Conservation (phyloP, 2,113 vertebrate genomes). For the Tympanuchus pallidicinctus region DNA sequence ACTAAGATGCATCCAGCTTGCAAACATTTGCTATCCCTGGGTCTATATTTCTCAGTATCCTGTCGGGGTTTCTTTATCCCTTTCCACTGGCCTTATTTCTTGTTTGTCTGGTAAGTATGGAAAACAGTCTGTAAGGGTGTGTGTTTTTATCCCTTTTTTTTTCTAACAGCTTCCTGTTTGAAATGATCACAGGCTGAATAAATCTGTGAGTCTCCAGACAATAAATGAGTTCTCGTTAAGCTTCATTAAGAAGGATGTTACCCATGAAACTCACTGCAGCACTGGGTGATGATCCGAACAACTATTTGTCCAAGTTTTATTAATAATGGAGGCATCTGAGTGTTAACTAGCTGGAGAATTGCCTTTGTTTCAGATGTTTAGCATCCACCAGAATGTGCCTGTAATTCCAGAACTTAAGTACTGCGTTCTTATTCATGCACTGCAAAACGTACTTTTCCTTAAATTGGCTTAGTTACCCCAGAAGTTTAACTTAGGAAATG, state of each 20-base stretch:
- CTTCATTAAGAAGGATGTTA: not conserved
- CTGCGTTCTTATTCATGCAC: not conserved
- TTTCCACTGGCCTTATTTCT: constrained; percentile 96
- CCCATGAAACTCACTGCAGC: not conserved
- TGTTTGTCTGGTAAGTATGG: constrained; percentile 94
- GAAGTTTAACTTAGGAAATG: not conserved
- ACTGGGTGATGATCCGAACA: not conserved
- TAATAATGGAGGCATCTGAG: not conserved
- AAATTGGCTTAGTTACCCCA: not conserved
- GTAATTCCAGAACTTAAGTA: not conserved
- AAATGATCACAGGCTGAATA: not conserved
- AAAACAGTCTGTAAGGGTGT: not conserved
- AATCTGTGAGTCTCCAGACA: not conserved
- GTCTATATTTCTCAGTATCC: constrained; percentile 98
- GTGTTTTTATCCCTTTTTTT: not conserved
- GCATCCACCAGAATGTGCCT: not conserved
- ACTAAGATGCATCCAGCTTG: constrained; percentile 83
- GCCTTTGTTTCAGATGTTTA: not conserved
- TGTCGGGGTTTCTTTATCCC: constrained; percentile 98
- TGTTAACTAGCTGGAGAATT: not conserved
- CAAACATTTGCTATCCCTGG: constrained; percentile 98
- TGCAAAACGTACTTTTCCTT: not conserved
- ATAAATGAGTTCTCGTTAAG: not conserved
- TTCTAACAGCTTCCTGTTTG: not conserved
- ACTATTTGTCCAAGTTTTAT: not conserved